These are phyloP conservation scores for Entomobrya proxima DNA, from an alignment of 2,888 invertebrate genomes.

Conservation along the genomic window DNA sequence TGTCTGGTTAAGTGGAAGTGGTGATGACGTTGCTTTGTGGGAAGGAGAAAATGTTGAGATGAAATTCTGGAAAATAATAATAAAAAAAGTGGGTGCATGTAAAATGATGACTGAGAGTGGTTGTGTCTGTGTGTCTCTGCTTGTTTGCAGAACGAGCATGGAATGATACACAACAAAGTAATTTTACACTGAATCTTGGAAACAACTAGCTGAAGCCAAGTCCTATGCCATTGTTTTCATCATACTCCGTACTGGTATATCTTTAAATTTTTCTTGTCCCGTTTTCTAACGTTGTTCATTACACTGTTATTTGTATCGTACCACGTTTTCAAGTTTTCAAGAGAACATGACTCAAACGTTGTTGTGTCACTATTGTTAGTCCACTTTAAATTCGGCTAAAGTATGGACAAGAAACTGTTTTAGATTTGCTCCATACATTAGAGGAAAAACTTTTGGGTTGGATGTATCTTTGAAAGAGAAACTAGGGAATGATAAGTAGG, in stretches of 20 bases:
- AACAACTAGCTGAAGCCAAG: too few species aligned
- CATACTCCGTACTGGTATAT: not conserved
- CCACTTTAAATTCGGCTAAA: not conserved
- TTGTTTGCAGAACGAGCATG: slow-evolving; percentile 22
- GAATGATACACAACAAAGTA: slow-evolving; percentile 27
- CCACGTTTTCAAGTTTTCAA: too few species aligned
- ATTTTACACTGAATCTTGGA: slow-evolving; percentile 39
- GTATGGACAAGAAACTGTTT: slow-evolving; percentile 13
- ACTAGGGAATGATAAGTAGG: not conserved
- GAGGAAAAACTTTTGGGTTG: slow-evolving; percentile 4
- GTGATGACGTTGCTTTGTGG: not conserved
- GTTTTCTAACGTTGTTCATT: not conserved
- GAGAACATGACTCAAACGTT: too few species aligned
- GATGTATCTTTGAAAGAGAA: not conserved
- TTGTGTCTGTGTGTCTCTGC: slow-evolving; percentile 36
- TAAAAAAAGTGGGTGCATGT: slow-evolving; percentile 39
- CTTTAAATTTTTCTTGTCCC: not conserved
- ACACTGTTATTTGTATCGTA: not conserved
- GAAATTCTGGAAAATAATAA: slow-evolving; percentile 28
- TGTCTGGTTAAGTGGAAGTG: slow-evolving; percentile 11
- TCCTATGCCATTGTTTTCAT: not conserved
- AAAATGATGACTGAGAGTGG: slow-evolving; percentile 29
- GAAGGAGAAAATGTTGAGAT: slow-evolving; percentile 23
- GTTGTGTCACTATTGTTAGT: not conserved
- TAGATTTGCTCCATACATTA: too few species aligned